Evolutionary conservation across 2,888 invertebrate genomes (phyloP).

Genomic region (Drosophila cognata): DNA sequence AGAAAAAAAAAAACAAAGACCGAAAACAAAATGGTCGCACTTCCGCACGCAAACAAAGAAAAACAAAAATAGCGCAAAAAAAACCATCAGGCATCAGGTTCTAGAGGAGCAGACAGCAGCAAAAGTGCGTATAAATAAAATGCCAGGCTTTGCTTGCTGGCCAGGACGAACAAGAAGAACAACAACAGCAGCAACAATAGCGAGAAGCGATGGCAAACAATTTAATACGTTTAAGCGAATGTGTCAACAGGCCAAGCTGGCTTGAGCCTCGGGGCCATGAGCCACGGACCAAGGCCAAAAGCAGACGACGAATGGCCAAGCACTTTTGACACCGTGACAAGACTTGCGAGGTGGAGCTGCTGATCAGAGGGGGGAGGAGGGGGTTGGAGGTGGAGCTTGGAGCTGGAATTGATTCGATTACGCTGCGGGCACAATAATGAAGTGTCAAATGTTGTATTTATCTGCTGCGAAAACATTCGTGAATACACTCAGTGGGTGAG

Average conservation of each 20-base stretch:
- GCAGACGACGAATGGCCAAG: constrained; percentile 63
- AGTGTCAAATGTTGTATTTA: constrained; percentile 83
- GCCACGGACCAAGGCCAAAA: constrained; percentile 35
- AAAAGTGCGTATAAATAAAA: constrained; percentile 64
- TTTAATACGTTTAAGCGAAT: constrained; percentile 81
- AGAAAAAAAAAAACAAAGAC: background rate
- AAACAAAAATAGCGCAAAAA: constrained; percentile 7
- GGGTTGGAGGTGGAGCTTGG: constrained; percentile 17
- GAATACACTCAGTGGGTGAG: constrained; percentile 19
- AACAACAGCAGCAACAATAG: constrained; percentile 56
- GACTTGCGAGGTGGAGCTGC: constrained; percentile 29
- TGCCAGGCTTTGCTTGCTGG: constrained; percentile 30
- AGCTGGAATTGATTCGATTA: constrained; percentile 81
- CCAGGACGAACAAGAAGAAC: constrained; percentile 35
- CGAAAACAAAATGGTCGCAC: constrained; percentile 43
- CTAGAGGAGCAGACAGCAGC: constrained; percentile 27
- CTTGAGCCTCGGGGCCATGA: constrained; percentile 64
- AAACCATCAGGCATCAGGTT: constrained; percentile 44
- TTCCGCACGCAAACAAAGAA: constrained; percentile 69
- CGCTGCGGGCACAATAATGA: constrained; percentile 81
- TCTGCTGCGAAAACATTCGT: constrained; percentile 75
- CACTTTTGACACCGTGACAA: constrained; percentile 71
- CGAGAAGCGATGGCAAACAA: constrained; percentile 73
- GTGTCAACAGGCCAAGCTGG: constrained; percentile 80
- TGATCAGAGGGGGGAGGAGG: background rate